These are phyloP conservation scores for Serinus canaria DNA, from an alignment of 2,113 vertebrate genomes.

Conservation along the genomic window DNA sequence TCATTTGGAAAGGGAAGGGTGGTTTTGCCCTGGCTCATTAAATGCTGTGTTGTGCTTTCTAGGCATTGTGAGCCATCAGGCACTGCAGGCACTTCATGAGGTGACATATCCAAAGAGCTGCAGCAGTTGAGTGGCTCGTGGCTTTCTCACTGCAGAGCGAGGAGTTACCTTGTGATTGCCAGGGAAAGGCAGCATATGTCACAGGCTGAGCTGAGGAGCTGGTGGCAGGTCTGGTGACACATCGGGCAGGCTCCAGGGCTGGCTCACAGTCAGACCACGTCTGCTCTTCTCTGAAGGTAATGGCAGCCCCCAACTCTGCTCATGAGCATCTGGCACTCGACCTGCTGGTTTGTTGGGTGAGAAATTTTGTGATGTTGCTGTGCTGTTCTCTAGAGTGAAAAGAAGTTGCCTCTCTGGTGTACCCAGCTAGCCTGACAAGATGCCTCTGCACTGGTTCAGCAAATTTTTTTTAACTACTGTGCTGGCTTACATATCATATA, in stretches of 20 bases:
- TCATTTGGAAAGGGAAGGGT: background rate
- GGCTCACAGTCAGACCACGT: background rate
- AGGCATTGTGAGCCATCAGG: background rate
- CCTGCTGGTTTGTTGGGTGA: background rate
- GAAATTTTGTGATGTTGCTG: background rate
- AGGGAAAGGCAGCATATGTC: background rate
- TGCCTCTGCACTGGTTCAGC: background rate
- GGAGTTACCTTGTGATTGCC: background rate
- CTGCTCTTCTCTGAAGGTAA: background rate
- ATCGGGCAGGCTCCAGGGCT: rapidly evolving
- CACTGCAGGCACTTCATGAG: background rate
- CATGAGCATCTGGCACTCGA: background rate
- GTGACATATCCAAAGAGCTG: background rate
- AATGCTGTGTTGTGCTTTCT: background rate
- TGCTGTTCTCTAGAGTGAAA: background rate
- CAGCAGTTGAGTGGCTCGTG: background rate
- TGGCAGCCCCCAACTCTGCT: background rate
- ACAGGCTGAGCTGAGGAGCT: background rate
- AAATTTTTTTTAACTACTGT: background rate
- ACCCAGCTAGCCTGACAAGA: background rate
- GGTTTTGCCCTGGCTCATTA: background rate
- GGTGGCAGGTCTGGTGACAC: background rate
- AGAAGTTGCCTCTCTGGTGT: background rate
- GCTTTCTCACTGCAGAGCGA: rapidly evolving
- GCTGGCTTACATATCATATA: background rate